Conservation (phyloP, 2,888 invertebrate species). For the Diloba caeruleocephala region DNA sequence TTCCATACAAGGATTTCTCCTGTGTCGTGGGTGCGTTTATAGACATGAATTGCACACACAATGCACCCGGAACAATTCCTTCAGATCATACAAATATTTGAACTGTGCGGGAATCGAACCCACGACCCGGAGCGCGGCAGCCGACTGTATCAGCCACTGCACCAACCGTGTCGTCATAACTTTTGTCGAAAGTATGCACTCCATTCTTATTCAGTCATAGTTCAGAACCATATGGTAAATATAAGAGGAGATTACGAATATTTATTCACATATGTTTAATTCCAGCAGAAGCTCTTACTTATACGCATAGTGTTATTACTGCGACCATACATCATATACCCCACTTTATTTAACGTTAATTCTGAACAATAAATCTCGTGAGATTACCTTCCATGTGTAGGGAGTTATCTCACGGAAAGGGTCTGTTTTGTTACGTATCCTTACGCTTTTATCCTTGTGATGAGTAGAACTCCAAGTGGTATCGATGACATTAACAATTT, state of each 20-base stretch:
- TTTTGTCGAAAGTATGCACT: no score
- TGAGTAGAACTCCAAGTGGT: neutral
- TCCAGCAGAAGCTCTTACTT: constrained; percentile 10
- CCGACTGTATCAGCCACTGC: no score
- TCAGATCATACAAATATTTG: no score
- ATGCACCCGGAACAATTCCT: no score
- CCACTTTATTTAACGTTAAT: constrained; percentile 50
- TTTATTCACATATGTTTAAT: constrained; percentile 14
- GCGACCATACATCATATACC: constrained; percentile 34
- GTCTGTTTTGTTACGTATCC: constrained; percentile 24
- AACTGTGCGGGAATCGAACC: no score
- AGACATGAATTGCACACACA: no score
- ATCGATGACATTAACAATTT: no score
- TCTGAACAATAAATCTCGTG: constrained; percentile 47
- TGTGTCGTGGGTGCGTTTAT: no score
- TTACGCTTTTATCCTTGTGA: constrained; percentile 6
- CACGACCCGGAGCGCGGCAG: no score
- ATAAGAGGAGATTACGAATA: constrained; percentile 9
- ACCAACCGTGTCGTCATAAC: no score
- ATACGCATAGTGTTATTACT: constrained; percentile 34
- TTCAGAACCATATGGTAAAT: constrained; percentile 5
- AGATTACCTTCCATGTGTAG: constrained; percentile 39
- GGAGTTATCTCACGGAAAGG: constrained; percentile 50
- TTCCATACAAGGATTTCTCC: no score
- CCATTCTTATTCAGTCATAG: no score